Base-by-base conservation (phyloP, 2,888 invertebrate species). In the Polyploca ridens region DNA sequence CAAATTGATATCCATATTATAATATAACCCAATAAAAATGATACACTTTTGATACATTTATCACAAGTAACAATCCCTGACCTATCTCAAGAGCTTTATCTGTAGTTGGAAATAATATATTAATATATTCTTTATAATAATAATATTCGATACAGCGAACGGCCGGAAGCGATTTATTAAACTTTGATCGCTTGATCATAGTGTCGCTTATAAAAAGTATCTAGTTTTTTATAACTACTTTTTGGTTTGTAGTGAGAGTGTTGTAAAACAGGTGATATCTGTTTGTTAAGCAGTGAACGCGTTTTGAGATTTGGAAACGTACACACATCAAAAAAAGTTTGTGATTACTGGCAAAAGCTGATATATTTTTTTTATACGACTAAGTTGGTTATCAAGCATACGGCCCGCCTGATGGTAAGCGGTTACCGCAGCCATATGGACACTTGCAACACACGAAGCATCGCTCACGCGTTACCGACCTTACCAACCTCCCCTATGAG, bases 151-250 rank as follows among this genome's bases (percentile, higher is more conserved):
- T 85, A 83, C 73, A 72, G 67, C 63, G 76, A 60, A 16, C 11
- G 33, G 77, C 92, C 90, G 91, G 91, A 92, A 91, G 82, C 85
- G 87, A 91, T 92, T 86, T 90, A 89, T 90, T 88, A 90, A 84
- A 89, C 74, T 84, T 82, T 83, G 87, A 89, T 85, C 84, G 81
- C 75, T 78, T 82, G 89, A 88, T 90, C 85, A 85, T 79, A 84
- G 79, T 71, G 73, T 72, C 73, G 75, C 71, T 76, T 83, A 85
- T 84, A 87, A 87, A 88, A 88, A 84, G 76, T 78, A 81, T 79
- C 79, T 65, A 77, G 82, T 84, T 85, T 49, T 73, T 73, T 77
- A 76, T 4, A 8, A 46, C 46, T 5, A 6, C 46, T n/a, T 46
- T n/a, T n/a, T 46, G n/a, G n/a, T 19, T 19, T 75, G 41, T 13